phyloP scores from a whole-genome alignment of 2,113 vertebrate species.

The Oriolus oriolus region DNA sequence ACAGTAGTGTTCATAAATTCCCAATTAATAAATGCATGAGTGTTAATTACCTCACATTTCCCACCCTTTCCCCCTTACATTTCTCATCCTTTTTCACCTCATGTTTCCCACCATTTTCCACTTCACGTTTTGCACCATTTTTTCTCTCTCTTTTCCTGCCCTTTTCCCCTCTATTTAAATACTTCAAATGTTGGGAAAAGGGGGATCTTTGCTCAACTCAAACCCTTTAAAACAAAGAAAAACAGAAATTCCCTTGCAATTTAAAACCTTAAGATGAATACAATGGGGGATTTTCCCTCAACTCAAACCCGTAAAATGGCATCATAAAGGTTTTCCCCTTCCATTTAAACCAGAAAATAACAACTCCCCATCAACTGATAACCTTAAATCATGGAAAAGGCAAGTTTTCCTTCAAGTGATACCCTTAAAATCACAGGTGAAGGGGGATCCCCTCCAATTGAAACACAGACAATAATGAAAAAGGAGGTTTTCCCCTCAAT shows the following conservation, averaged over 20 bases:
- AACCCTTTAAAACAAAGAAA: neutral
- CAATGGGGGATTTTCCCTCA: neutral
- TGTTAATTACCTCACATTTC: neutral
- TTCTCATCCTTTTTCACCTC: neutral
- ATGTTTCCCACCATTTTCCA: fast-evolving
- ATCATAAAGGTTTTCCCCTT: neutral
- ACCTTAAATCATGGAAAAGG: neutral
- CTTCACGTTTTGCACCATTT: fast-evolving
- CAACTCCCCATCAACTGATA: neutral
- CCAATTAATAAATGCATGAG: neutral
- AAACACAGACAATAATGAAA: neutral
- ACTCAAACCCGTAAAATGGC: neutral
- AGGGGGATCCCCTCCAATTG: too few species aligned
- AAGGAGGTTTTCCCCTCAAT: neutral
- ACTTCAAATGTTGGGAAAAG: neutral
- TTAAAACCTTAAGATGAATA: neutral
- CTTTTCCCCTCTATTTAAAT: neutral
- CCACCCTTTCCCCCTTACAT: neutral
- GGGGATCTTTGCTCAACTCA: neutral
- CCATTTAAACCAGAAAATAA: neutral
- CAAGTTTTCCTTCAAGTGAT: neutral
- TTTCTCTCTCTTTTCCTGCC: neutral
- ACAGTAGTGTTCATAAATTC: neutral
- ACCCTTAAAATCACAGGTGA: neutral
- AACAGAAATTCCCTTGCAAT: neutral